A percentile compares a stretch with the other conserved stretches of the same genome.
Evolutionary conservation across 2,797 vertebrate species (phyloP).

Genomic region (Notoglanidium macrostoma): DNA sequence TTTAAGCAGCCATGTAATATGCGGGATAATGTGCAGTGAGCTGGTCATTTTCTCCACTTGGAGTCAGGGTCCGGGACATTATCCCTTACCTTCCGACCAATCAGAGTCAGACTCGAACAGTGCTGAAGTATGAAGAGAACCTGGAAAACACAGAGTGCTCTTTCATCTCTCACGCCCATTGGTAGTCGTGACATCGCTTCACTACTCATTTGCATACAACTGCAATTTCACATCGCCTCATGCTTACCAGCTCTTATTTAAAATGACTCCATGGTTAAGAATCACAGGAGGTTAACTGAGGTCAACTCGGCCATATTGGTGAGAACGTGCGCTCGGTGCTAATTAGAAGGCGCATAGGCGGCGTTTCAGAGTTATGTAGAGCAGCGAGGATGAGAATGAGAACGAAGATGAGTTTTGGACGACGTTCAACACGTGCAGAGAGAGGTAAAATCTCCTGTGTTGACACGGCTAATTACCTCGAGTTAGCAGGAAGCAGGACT

Average conservation of each 20-base stretch:
- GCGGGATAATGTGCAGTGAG: too few species aligned
- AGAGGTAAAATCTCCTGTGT: constrained; percentile 63
- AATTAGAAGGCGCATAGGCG: constrained; percentile 42
- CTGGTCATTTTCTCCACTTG: too few species aligned
- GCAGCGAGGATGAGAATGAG: not conserved
- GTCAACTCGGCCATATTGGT: constrained; percentile 19
- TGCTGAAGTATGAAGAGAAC: not conserved
- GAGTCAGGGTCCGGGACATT: too few species aligned
- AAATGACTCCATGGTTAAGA: constrained; percentile 3
- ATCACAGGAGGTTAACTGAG: not conserved
- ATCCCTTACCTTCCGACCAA: not conserved
- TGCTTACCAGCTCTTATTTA: not conserved
- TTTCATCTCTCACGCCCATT: too few species aligned
- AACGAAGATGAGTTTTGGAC: constrained; percentile 29
- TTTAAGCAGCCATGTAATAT: too few species aligned
- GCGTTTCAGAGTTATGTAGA: constrained; percentile 2
- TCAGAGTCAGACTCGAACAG: not conserved
- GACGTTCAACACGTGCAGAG: constrained; percentile 53
- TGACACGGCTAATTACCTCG: constrained; percentile 69
- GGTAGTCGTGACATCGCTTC: not conserved
- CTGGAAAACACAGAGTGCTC: not conserved
- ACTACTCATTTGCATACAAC: not conserved
- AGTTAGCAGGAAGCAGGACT: constrained; percentile 63
- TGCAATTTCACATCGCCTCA: not conserved
- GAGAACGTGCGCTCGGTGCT: constrained; percentile 19